Conservation (phyloP, 2,113 vertebrate species). For the Acinonyx jubatus region DNA sequence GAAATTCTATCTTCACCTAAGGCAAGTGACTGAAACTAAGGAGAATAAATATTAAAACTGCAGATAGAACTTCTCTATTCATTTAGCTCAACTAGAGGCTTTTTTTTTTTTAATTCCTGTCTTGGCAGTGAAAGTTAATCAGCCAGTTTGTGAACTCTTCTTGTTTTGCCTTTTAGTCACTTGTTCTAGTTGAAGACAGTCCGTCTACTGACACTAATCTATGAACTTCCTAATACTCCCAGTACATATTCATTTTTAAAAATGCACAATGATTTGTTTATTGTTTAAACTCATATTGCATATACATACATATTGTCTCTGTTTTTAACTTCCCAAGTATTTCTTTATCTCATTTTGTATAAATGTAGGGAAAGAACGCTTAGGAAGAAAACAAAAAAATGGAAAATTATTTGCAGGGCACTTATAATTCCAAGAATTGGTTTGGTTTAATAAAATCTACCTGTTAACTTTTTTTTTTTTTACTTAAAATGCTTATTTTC, state of each 20-base stretch:
- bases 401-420: not conserved
- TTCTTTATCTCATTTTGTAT: not conserved
- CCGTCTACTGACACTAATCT: not conserved
- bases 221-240: not conserved
- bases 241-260: not conserved
- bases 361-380: not conserved
- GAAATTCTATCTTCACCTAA: not conserved
- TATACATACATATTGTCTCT: not conserved
- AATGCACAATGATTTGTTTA: not conserved
- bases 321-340: not conserved
- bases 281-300: not conserved
- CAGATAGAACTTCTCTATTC: not conserved
- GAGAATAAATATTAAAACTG: not conserved
- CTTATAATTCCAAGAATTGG: not conserved
- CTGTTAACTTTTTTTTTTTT: not conserved
- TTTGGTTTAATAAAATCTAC: constrained; percentile 39
- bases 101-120: not conserved
- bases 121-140: not conserved
- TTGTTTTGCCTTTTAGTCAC: not conserved
- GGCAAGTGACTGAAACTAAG: not conserved
- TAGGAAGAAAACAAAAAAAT: constrained; percentile 16
- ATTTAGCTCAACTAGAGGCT: not conserved
- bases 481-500: constrained; percentile 8
- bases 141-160: not conserved
- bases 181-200: not conserved